Evolutionary conservation across 2,797 vertebrate species (phyloP).

Genomic region (Pelochelys cantorii): DNA sequence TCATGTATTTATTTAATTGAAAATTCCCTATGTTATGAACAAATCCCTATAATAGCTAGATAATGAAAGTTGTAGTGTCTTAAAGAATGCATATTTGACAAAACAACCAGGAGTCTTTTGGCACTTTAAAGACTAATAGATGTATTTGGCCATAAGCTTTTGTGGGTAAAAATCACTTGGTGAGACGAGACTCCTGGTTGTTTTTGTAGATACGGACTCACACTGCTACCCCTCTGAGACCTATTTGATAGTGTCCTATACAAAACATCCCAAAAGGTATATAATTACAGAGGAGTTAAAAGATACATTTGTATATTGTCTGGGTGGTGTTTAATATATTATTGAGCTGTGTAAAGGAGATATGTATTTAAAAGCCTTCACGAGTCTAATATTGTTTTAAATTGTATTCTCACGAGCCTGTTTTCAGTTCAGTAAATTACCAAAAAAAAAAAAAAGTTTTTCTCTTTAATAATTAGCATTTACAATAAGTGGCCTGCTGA

Average conservation of each 20-base stretch:
- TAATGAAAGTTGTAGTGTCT: not conserved
- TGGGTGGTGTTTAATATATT: conserved; percentile 68
- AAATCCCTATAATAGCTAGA: not conserved
- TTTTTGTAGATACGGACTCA: too few species aligned
- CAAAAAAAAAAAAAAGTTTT: conserved; percentile 59
- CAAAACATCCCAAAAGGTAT: conserved; percentile 51
- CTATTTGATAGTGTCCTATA: conserved; percentile 36
- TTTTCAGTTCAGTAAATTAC: conserved; percentile 44
- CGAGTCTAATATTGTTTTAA: conserved; percentile 65
- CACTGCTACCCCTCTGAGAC: too few species aligned
- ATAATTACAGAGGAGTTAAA: conserved; percentile 60
- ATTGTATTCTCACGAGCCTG: conserved; percentile 63
- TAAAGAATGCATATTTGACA: conserved; percentile 65
- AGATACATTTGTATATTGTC: conserved; percentile 67
- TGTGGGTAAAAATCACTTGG: too few species aligned
- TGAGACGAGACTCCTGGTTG: too few species aligned
- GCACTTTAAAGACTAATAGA: too few species aligned
- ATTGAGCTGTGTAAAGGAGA: conserved; percentile 73
- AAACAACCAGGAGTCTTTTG: too few species aligned
- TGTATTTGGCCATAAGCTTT: too few species aligned
- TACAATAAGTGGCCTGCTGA: conserved; percentile 68
- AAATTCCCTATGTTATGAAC: not conserved
- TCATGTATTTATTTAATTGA: not conserved
- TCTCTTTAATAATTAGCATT: conserved; percentile 69
- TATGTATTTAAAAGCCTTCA: conserved; percentile 73